Evolutionary conservation across 1,140 invertebrate species (phyloP).

Genomic region (Tribolium castaneum): DNA sequence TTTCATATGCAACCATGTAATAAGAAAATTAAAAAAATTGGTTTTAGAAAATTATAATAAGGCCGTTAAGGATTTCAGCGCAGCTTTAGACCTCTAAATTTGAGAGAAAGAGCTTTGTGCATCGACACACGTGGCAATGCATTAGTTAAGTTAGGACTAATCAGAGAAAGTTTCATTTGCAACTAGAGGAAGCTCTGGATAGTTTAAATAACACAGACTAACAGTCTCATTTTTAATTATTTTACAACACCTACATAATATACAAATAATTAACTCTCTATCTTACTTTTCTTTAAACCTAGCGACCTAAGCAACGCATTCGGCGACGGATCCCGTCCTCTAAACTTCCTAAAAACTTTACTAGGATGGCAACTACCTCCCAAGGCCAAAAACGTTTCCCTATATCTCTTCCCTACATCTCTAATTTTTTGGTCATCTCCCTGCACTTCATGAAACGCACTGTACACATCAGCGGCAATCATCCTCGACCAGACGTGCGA

Average conservation of each 20-base stretch:
- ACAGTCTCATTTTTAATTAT: conserved; percentile 4
- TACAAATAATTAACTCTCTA: conserved; percentile 22
- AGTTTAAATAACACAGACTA: conserved; percentile 1
- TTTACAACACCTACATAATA: conserved; percentile 28
- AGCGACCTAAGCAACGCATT: conserved; percentile 81
- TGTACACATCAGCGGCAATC: conserved; percentile 90
- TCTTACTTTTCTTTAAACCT: conserved; percentile 64
- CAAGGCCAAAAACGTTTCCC: conserved; percentile 85
- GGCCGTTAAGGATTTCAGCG: conserved; percentile 65
- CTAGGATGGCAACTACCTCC: conserved; percentile 83
- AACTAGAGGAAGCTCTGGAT: conserved; percentile 40
- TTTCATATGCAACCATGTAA: too few relatives aligned
- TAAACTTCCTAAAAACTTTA: conserved; percentile 90
- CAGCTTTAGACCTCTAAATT: conserved; percentile 81
- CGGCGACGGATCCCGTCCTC: conserved; percentile 89
- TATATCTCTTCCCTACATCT: conserved; percentile 77
- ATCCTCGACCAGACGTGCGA: conserved; percentile 85
- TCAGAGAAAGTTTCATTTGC: conserved; percentile 60
- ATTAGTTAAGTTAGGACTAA: conserved; percentile 76
- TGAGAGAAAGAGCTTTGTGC: conserved; percentile 75
- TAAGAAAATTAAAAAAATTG: conserved; percentile 62
- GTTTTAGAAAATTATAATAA: conserved; percentile 54
- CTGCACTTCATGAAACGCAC: conserved; percentile 81
- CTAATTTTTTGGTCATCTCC: conserved; percentile 66
- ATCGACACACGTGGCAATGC: conserved; percentile 78